Base-by-base conservation (phyloP, 2,888 invertebrate genomes). In the Mesorhabditis spiculigera region DNA sequence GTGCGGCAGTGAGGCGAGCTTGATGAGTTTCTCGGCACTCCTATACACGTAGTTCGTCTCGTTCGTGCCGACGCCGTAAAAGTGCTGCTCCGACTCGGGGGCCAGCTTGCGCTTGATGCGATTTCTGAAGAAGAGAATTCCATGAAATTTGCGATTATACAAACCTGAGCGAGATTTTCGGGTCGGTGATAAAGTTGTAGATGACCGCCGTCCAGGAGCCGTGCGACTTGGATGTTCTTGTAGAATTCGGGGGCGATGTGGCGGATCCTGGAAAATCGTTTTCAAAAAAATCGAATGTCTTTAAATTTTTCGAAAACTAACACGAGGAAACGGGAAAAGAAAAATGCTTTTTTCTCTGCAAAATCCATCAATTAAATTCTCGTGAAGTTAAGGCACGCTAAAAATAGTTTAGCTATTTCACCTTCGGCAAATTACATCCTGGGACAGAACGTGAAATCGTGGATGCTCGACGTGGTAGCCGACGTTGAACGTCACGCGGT, bases 381-480 rank as follows among this genome's bases (percentile, higher is more conserved):
- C 64, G 43, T n/a, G 5, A n/a, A n/a, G 5, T 6, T 42, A 16
- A 16, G 8, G 16, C 28, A 5, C 5, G n/a, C 28, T 45, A 61
- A 42, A 44, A 42, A 28, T n/a, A 28, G 28, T 28, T 28, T 28
- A 28, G 28, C 28, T 28, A n/a, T n/a, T 71, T 50, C 63, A 93
- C 96, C 90, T 94, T 91, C 2, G 97, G 96, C 81, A 98, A 88
- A 80, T 92, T 90, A 4, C 93, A 92, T 28, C 97, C 97, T 68
- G 81, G 75, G 61, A 85, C 82, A n/a, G 67, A 81, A 93, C 0
- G 98, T 98, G 69, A 81, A 82, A 89, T 98, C 98, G 86, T 99
- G n/a, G 98, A 87, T 99, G 98, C 86, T 99, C 98, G 86, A 97
- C 97, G 86, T 98, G 98, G 86, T 95, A 97, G 1, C 98, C 98